phyloP scores from a whole-genome alignment of 2,888 invertebrate species.

The Sylvicola cinctus region DNA sequence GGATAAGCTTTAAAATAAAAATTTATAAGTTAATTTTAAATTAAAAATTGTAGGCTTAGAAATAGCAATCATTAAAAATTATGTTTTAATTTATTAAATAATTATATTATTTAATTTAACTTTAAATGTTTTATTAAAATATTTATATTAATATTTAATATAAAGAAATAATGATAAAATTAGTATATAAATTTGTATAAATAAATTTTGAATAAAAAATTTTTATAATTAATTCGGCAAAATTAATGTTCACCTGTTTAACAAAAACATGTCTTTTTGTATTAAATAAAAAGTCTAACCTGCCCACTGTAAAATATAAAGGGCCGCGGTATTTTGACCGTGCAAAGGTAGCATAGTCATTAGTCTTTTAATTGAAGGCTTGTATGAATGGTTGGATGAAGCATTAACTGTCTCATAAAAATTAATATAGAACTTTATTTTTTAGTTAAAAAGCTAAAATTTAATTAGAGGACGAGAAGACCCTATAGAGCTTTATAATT shows the following conservation, averaged over 20 bases:
- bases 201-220: constrained; percentile 18
- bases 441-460: constrained; percentile 46
- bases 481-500: constrained; percentile 49
- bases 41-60: constrained; percentile 33
- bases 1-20: constrained; percentile 38
- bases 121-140: constrained; percentile 25
- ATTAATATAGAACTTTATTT: constrained; percentile 31
- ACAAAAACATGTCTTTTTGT: constrained; percentile 54
- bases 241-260: constrained; percentile 47
- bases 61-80: constrained; percentile 32
- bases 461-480: constrained; percentile 50
- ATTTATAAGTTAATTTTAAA: constrained; percentile 26
- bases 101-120: constrained; percentile 24
- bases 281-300: constrained; percentile 40
- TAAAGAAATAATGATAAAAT: constrained; percentile 35
- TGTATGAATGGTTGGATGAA: constrained; percentile 54
- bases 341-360: constrained; percentile 65
- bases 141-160: constrained; percentile 22
- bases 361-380: constrained; percentile 63
- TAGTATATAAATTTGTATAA: constrained; percentile 27
- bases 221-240: constrained; percentile 41
- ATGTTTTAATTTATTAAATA: constrained; percentile 28
- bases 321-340: constrained; percentile 23
- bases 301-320: constrained; percentile 53
- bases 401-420: constrained; percentile 35